Evolutionary conservation across 2,888 invertebrate genomes (phyloP).

Genomic region (Bedellia somnulentella): DNA sequence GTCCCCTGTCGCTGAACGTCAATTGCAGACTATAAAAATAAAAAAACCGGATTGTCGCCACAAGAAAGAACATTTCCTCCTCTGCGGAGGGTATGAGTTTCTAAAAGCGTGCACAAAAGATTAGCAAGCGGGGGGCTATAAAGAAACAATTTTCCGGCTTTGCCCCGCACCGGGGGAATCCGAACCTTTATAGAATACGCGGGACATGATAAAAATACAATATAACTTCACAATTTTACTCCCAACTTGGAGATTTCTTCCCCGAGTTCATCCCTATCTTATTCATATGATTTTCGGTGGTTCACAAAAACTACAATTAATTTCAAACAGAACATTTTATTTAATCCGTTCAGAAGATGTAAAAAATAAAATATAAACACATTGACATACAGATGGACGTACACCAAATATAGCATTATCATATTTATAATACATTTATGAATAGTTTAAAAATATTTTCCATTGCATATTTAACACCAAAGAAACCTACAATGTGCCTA

Average conservation of each 20-base stretch:
- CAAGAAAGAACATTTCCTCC: conserved; percentile 15
- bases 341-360: conserved; percentile 56
- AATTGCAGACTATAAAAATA: conserved; percentile 44
- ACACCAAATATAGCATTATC: conserved; percentile 53
- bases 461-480: conserved; percentile 19
- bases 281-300: too few relatives aligned
- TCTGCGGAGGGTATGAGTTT: conserved; percentile 11
- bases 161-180: conserved; percentile 26
- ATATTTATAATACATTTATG: conserved; percentile 48
- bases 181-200: conserved; percentile 32
- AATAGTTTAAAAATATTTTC: conserved; percentile 35
- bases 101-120: conserved; percentile 23
- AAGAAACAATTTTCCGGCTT: conserved; percentile 56
- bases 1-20: too few relatives aligned
- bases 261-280: too few relatives aligned
- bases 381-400: conserved; percentile 60
- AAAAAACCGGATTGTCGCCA: conserved; percentile 39
- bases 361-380: conserved; percentile 32
- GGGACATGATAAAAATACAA: conserved; percentile 48
- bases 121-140: conserved; percentile 52
- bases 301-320: conserved; percentile 34
- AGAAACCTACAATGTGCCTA: conserved; percentile 43
- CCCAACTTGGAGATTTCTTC: too few relatives aligned
- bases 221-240: conserved; percentile 17
- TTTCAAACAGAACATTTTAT: conserved; percentile 62